Evolutionary conservation across 2,888 invertebrate species (phyloP).

Genomic region (Melangyna quadrimaculata): DNA sequence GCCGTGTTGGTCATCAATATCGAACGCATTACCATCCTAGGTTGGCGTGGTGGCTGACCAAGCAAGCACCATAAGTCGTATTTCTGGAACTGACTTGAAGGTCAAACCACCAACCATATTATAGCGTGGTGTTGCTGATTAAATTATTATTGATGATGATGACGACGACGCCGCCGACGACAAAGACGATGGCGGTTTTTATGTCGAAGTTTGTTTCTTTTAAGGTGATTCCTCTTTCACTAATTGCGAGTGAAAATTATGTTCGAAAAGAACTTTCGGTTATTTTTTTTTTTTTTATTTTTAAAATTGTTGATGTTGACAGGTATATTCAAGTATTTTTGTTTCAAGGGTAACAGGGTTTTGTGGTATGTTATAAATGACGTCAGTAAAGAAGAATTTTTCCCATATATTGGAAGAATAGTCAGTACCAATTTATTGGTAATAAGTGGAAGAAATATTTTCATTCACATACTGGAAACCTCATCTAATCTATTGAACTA

Average conservation of each 20-base stretch:
- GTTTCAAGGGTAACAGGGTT: background rate
- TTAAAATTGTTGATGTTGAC: background rate
- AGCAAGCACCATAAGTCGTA: slow-evolving; percentile 43
- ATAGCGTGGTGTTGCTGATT: slow-evolving; percentile 23
- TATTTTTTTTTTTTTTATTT: background rate
- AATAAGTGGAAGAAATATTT: too few relatives aligned
- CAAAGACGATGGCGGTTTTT: slow-evolving; percentile 45
- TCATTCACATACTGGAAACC: too few relatives aligned
- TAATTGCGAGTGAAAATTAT: slow-evolving; percentile 6
- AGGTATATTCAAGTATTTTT: background rate
- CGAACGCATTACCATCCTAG: slow-evolving; percentile 53
- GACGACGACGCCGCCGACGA: slow-evolving; percentile 51
- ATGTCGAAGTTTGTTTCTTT: slow-evolving; percentile 16
- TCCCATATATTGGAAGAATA: too few relatives aligned
- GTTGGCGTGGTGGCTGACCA: slow-evolving; percentile 62
- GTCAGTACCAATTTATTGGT: too few relatives aligned
- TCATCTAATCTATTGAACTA: too few relatives aligned
- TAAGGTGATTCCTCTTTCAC: slow-evolving; percentile 39
- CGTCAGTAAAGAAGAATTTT: background rate
- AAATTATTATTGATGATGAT: slow-evolving; percentile 41
- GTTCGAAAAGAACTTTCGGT: slow-evolving; percentile 6
- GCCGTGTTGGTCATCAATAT: slow-evolving; percentile 6
- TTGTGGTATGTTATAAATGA: background rate
- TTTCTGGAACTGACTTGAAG: slow-evolving; percentile 70
- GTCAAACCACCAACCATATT: slow-evolving; percentile 65